phyloP scores from a whole-genome alignment of 1,140 invertebrate genomes.

The Drosophila bipectinata region DNA sequence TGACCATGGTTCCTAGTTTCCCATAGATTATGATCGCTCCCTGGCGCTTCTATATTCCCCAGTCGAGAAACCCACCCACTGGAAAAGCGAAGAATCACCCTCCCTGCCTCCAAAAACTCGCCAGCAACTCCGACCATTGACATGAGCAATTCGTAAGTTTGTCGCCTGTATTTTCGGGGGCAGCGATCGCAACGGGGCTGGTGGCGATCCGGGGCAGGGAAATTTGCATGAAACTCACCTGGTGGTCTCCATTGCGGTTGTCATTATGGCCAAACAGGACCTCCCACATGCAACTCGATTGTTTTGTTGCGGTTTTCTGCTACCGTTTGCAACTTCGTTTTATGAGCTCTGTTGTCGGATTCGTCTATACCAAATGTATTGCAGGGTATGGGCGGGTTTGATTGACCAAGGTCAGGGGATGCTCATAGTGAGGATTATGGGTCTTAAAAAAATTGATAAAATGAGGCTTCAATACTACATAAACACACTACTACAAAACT shows the following conservation, averaged over 20 bases:
- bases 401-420: neutral
- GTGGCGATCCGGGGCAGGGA: slow-evolving; percentile 4
- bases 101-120: neutral
- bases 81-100: slow-evolving; percentile 7
- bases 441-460: neutral
- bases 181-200: slow-evolving; percentile 1
- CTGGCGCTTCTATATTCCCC: slow-evolving; percentile 59
- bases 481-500: too few species aligned
- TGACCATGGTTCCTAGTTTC: slow-evolving; percentile 43
- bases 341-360: slow-evolving; percentile 57
- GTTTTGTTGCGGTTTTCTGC: slow-evolving; percentile 78
- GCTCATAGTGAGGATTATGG: neutral
- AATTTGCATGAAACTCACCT: slow-evolving; percentile 73
- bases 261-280: slow-evolving; percentile 76
- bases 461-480: too few species aligned
- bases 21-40: slow-evolving; percentile 69
- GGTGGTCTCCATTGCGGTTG: slow-evolving; percentile 76
- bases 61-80: slow-evolving; percentile 15
- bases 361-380: slow-evolving; percentile 44
- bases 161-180: slow-evolving; percentile 68
- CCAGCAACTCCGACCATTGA: slow-evolving; percentile 47
- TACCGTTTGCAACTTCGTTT: slow-evolving; percentile 71
- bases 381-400: slow-evolving; percentile 19
- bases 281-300: slow-evolving; percentile 79
- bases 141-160: slow-evolving; percentile 83